Percentiles rank a stretch among this genome's conserved stretches.
Evolutionary conservation across 2,888 invertebrate species (phyloP).

Genomic region (Perithous albicinctus): DNA sequence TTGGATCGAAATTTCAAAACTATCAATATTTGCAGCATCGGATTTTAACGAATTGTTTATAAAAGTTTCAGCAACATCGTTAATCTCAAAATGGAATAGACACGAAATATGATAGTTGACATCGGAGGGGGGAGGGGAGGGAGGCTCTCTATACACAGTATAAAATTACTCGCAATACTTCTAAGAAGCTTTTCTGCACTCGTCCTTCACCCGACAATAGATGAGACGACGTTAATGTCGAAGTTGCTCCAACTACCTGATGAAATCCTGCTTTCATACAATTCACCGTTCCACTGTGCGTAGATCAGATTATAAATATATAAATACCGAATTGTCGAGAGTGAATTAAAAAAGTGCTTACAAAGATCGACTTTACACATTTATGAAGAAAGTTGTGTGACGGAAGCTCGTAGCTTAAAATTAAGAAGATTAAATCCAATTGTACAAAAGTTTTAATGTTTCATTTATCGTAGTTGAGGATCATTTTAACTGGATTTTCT

Average conservation of each 20-base stretch:
- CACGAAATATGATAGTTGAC: conserved; percentile 17
- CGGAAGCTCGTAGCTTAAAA: conserved; percentile 5
- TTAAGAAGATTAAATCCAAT: too few relatives aligned
- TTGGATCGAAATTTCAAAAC: too few relatives aligned
- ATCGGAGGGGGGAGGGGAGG: background rate
- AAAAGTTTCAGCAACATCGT: conserved; percentile 16
- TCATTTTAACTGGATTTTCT: too few relatives aligned
- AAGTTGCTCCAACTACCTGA: background rate
- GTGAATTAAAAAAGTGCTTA: conserved; percentile 14
- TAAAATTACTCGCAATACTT: conserved; percentile 21
- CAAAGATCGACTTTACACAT: conserved; percentile 42
- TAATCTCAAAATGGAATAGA: conserved; percentile 9
- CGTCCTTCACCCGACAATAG: conserved; percentile 37
- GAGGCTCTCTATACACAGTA: conserved; percentile 1
- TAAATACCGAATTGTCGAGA: conserved; percentile 16
- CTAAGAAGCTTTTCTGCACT: conserved; percentile 35
- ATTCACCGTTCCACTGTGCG: background rate
- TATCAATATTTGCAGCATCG: too few relatives aligned
- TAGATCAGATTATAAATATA: conserved; percentile 23
- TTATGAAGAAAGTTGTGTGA: conserved; percentile 12
- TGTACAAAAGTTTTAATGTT: too few relatives aligned
- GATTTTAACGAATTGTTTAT: background rate
- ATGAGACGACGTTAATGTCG: background rate
- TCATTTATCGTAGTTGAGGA: too few relatives aligned
- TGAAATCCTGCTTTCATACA: background rate